Conservation (phyloP, 1,140 invertebrate species). For the Hycleus cichorii region DNA sequence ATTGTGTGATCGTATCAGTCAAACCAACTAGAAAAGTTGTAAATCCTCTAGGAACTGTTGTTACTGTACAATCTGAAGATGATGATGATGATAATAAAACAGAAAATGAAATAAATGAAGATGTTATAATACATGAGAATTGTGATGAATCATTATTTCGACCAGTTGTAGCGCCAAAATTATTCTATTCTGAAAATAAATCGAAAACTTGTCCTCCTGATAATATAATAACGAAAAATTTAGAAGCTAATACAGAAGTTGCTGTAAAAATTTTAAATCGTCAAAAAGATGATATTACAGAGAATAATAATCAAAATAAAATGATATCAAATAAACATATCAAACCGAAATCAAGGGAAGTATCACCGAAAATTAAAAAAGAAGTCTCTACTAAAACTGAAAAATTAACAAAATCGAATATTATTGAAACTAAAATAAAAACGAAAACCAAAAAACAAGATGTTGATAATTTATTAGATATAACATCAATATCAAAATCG, state of each 20-base stretch:
- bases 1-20: conserved; percentile 46
- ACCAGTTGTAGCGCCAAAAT: conserved; percentile 46
- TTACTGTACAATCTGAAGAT: conserved; percentile 51
- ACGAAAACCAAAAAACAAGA: too few species aligned
- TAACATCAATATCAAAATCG: background rate
- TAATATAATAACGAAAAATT: conserved; percentile 28
- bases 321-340: conserved; percentile 7
- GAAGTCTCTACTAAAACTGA: background rate
- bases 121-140: conserved; percentile 50
- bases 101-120: conserved; percentile 43
- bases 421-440: background rate
- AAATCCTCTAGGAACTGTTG: conserved; percentile 64
- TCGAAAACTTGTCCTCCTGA: conserved; percentile 19
- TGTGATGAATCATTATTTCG: conserved; percentile 56
- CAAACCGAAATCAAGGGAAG: conserved; percentile 1
- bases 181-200: conserved; percentile 7
- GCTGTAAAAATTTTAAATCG: conserved; percentile 28
- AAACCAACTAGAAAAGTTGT: conserved; percentile 51
- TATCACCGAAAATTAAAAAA: conserved; percentile 1
- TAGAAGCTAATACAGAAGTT: conserved; percentile 27
- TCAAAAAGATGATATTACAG: conserved; percentile 8
- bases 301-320: conserved; percentile 9
- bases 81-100: conserved; percentile 45
- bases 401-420: conserved; percentile 6
- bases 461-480: background rate